Conservation (phyloP, 2,113 vertebrate species). For the Tringa solitaria region DNA sequence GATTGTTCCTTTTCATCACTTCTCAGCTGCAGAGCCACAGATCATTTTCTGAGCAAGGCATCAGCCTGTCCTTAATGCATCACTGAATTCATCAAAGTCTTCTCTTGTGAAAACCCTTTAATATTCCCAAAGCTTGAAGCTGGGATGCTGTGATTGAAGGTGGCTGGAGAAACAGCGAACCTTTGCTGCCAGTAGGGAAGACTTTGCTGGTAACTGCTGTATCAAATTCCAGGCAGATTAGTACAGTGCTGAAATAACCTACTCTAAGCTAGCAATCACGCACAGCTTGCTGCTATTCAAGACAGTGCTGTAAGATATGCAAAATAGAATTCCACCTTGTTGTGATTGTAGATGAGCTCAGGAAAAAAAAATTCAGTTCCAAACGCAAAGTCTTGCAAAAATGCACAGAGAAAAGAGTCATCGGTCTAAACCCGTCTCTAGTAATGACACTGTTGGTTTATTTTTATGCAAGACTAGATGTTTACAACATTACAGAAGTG, state of each 20-base stretch:
- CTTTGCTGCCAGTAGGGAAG: not conserved
- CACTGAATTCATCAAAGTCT: conserved; percentile 18
- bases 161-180: not conserved
- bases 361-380: not conserved
- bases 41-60: conserved; percentile 13
- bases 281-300: not conserved
- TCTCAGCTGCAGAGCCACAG: not conserved
- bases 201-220: not conserved
- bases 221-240: conserved; percentile 17
- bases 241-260: not conserved
- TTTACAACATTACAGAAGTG: not conserved
- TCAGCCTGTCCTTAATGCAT: not conserved
- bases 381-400: not conserved
- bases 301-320: not conserved
- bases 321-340: not conserved
- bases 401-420: not conserved
- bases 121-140: not conserved
- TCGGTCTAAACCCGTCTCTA: not conserved
- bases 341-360: not conserved
- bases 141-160: not conserved
- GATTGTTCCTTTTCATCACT: conserved; percentile 4
- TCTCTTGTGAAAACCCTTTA: not conserved
- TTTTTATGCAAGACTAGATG: not conserved
- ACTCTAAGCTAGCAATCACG: not conserved
- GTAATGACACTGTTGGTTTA: not conserved